Evolutionary conservation across 2,797 vertebrate genomes (phyloP), one percentile per base, ranked within the genome.

Genomic region (Chelon labrosus): DNA sequence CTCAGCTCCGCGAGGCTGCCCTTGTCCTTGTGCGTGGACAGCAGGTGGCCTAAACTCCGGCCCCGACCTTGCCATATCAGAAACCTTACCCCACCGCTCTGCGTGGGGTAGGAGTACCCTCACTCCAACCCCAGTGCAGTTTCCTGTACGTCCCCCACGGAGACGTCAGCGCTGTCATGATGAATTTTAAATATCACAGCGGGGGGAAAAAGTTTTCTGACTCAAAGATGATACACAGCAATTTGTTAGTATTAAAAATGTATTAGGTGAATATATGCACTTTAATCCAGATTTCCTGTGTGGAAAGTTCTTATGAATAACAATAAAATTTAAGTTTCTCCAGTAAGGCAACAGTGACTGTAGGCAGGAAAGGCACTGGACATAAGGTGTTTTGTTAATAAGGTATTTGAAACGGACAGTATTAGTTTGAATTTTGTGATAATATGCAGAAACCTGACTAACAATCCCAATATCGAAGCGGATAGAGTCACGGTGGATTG

Each of bases 21-120:
- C 91, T 92, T 86, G 89, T 91, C 93, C 93, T 94, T 92, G 92
- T 83, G 89, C 89, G 84, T 80, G 76, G 89, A 88, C 91, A 89
- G 92, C 85, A 85, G 85, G 93, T 66, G 67, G 86, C 70, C 71
- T 84, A 54, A 77, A 88, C 89, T 87, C 68, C 77, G 72, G 76
- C 83, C 31, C 85, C 37, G 73, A 90, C 89, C 92, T 92, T 92
- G 90, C 85, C 83, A 69, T 65, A 73, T 91, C 82, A 87, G 80
- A 85, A 89, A 69, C 73, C 79, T 72, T 67, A 75, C 81, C 69
- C 63, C 56, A 53, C 75, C 37, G 54, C 72, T 72, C 82, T 57
- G 76, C 71, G 65, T 77, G 70, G 85, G 64, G 60, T 68, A 44
- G 42, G 25, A 56, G 64, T 65, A 65, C 66, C 82, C 77, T 77